phyloP scores from a whole-genome alignment of 2,113 vertebrate species.

The Thinocorus orbignyianus region DNA sequence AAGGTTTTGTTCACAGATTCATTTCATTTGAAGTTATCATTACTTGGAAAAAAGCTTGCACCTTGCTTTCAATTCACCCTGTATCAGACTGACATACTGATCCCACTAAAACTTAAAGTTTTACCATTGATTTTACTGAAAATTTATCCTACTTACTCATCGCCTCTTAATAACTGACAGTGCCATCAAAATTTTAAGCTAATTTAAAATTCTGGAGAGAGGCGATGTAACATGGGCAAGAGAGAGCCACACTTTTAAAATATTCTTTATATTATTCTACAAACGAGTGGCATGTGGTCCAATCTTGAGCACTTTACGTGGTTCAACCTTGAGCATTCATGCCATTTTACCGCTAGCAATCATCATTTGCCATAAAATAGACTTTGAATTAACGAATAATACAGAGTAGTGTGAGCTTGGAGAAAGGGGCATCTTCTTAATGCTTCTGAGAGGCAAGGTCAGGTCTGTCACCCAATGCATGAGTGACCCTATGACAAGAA shows the following conservation, averaged over 20 bases:
- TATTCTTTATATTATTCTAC: background rate
- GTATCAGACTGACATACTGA: background rate
- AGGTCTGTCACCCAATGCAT: background rate
- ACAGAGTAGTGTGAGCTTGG: rapidly evolving
- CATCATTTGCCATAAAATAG: background rate
- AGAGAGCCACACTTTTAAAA: background rate
- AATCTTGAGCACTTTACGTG: background rate
- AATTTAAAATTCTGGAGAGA: background rate
- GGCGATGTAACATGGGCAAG: background rate
- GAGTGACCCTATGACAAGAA: rapidly evolving
- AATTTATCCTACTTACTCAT: no score
- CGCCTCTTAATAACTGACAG: background rate
- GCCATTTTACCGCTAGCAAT: background rate
- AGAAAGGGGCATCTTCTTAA: background rate
- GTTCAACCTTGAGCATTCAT: background rate
- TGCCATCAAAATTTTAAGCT: background rate
- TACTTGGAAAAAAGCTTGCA: background rate
- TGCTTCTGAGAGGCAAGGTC: background rate
- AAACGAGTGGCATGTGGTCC: background rate
- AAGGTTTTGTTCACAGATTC: background rate
- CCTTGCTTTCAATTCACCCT: background rate
- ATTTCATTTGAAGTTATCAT: background rate
- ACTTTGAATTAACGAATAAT: background rate
- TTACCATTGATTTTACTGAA: background rate
- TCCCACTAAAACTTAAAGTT: background rate